Percentiles rank a stretch among this genome's conserved stretches.
Evolutionary conservation across 2,113 vertebrate genomes (phyloP).

Genomic region (Empidonax alnorum): DNA sequence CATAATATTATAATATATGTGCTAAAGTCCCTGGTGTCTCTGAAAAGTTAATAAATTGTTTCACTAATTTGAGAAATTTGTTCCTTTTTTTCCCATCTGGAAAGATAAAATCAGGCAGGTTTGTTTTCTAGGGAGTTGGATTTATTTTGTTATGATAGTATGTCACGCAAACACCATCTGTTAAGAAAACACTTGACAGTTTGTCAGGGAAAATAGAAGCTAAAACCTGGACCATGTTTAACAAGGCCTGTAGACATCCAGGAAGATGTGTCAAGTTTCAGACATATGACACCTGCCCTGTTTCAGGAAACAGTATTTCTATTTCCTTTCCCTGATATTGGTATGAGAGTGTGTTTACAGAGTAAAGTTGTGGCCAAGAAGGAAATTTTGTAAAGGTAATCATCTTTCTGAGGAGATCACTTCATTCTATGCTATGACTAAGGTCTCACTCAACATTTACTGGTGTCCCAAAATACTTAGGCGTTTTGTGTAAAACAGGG

Average conservation of each 20-base stretch:
- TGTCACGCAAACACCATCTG: constrained; percentile 6
- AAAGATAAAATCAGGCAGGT: not conserved
- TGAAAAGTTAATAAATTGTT: not conserved
- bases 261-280: not conserved
- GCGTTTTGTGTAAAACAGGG: not conserved
- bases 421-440: not conserved
- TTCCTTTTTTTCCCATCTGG: not conserved
- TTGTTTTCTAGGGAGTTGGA: not conserved
- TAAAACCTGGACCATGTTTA: not conserved
- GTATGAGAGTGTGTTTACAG: not conserved
- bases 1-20: not conserved
- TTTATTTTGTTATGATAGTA: constrained; percentile 28
- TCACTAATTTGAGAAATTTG: not conserved
- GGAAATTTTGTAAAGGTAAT: not conserved
- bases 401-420: not conserved
- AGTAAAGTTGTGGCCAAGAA: not conserved
- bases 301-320: not conserved
- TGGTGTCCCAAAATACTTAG: not conserved
- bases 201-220: not conserved
- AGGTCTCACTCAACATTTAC: not conserved
- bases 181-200: not conserved
- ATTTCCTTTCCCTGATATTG: not conserved
- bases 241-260: not conserved
- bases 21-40: not conserved
- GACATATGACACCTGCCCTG: not conserved